Evolutionary conservation across 2,797 vertebrate genomes (phyloP).

Genomic region (Amazonetta brasiliensis): DNA sequence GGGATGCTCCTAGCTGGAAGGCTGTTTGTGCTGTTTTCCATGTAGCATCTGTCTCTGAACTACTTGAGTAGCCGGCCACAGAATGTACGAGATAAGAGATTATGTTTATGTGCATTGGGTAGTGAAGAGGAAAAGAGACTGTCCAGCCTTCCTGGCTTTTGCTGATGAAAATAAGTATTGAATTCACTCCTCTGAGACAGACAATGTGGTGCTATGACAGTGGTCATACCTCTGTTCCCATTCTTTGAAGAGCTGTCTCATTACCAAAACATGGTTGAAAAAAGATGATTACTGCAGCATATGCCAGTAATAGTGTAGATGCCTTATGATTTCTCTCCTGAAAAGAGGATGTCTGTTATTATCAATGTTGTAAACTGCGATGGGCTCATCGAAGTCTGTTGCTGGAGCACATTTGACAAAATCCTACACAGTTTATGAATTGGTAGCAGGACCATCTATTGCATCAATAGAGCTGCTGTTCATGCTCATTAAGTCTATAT

Average conservation of each 20-base stretch:
- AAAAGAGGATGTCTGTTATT: not conserved
- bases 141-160: not conserved
- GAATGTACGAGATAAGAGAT: not conserved
- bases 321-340: constrained; percentile 5
- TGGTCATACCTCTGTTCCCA: not conserved
- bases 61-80: not conserved
- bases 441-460: not conserved
- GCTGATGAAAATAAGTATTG: not conserved
- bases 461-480: not conserved
- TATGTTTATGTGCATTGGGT: not conserved
- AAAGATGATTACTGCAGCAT: not conserved
- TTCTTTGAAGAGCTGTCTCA: not conserved
- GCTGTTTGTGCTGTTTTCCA: not conserved
- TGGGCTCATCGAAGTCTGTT: not conserved
- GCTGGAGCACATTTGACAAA: not conserved
- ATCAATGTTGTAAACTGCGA: not conserved
- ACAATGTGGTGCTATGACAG: not conserved
- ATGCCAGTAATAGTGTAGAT: not conserved
- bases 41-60: not conserved
- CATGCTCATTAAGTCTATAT: not conserved
- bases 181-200: not conserved
- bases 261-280: not conserved
- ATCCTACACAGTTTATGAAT: not conserved
- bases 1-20: not conserved
- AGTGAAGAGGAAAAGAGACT: not conserved